Conservation (phyloP, 2,888 invertebrate genomes). For the Ischnus inquisitorius region DNA sequence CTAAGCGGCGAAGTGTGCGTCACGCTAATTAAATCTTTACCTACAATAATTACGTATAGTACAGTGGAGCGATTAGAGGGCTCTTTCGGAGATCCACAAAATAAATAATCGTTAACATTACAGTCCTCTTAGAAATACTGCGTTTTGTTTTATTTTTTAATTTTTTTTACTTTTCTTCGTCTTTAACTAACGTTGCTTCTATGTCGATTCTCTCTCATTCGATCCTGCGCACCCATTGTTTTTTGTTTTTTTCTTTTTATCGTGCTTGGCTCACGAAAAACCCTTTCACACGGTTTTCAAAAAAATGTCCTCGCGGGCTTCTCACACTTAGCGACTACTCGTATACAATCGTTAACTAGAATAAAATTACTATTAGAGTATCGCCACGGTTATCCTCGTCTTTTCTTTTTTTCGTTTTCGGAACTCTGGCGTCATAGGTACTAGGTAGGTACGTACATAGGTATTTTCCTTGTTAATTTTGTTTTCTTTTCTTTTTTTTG, state of each 20-base stretch:
- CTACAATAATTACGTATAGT: slow-evolving; percentile 80
- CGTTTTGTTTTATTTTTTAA: slow-evolving; percentile 66
- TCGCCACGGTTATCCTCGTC: slow-evolving; percentile 74
- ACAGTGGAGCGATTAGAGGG: slow-evolving; percentile 83
- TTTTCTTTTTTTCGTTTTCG: slow-evolving; percentile 61
- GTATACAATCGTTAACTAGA: slow-evolving; percentile 86
- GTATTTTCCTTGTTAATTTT: slow-evolving; percentile 63
- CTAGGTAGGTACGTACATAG: slow-evolving; percentile 71
- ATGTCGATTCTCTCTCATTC: slow-evolving; percentile 49
- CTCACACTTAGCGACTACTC: slow-evolving; percentile 83
- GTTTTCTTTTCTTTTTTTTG: slow-evolving; percentile 64
- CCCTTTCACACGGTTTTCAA: slow-evolving; percentile 54
- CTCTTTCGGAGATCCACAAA: slow-evolving; percentile 83
- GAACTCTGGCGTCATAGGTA: slow-evolving; percentile 69
- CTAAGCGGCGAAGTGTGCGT: slow-evolving; percentile 51
- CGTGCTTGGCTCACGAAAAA: slow-evolving; percentile 69
- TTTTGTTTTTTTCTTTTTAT: slow-evolving; percentile 62
- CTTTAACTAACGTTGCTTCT: slow-evolving; percentile 64
- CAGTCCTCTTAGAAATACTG: slow-evolving; percentile 85
- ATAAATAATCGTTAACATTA: slow-evolving; percentile 85
- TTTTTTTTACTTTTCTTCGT: slow-evolving; percentile 27
- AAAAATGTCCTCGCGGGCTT: slow-evolving; percentile 50
- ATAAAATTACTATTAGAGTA: slow-evolving; percentile 82
- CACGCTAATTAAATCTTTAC: slow-evolving; percentile 63
- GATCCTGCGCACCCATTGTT: slow-evolving; percentile 8